Evolutionary conservation across 2,797 vertebrate species (phyloP).

Genomic region (Anguilla obscura): DNA sequence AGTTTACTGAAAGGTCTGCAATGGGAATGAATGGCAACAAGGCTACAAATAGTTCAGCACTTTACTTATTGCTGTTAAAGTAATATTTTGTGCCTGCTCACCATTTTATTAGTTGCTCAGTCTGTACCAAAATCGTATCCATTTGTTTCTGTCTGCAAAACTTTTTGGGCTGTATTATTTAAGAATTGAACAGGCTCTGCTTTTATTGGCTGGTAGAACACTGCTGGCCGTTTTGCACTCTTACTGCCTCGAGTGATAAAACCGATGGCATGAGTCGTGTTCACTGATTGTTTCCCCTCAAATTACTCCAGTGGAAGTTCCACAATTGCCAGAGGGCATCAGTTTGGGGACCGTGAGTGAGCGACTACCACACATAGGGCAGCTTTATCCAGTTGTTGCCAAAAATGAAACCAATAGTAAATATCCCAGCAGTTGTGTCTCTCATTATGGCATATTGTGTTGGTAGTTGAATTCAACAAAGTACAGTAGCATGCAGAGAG

Average conservation of each 20-base stretch:
- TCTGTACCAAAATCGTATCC: slow-evolving; percentile 12
- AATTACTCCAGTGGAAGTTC: neutral
- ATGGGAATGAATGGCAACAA: slow-evolving; percentile 9
- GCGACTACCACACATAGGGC: neutral
- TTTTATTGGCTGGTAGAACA: neutral
- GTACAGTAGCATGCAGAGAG: neutral
- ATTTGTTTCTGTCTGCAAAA: neutral
- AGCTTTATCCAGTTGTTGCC: neutral
- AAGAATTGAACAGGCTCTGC: neutral
- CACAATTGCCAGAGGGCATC: neutral
- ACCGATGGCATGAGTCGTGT: neutral
- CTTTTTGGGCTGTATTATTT: neutral
- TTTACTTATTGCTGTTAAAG: slow-evolving; percentile 13
- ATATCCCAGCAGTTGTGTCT: neutral
- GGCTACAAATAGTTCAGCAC: slow-evolving; percentile 1
- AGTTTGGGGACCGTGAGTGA: neutral
- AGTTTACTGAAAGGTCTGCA: slow-evolving; percentile 29
- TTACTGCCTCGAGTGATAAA: neutral
- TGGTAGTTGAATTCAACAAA: neutral
- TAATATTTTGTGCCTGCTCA: slow-evolving; percentile 22
- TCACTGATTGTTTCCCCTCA: neutral
- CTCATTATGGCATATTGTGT: neutral
- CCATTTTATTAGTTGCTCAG: slow-evolving; percentile 35
- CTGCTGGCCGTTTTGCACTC: neutral
- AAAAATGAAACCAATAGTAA: neutral